These are phyloP conservation scores for Chauna torquata DNA, from an alignment of 2,113 vertebrate genomes.

Conservation along the genomic window DNA sequence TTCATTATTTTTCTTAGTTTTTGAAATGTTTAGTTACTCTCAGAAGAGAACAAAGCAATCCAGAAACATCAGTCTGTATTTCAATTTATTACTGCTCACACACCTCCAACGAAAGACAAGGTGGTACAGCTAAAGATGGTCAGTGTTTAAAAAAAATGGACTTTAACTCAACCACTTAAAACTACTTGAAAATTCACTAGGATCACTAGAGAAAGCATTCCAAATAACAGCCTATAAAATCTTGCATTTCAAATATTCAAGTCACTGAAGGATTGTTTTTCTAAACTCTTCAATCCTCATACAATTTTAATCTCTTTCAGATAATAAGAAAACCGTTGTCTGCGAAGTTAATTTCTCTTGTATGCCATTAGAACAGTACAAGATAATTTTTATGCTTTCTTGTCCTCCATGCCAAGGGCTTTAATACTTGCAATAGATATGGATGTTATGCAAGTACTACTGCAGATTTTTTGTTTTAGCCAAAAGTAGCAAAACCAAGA, in stretches of 20 bases:
- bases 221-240: not conserved
- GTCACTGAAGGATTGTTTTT: not conserved
- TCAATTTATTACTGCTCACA: not conserved
- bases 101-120: not conserved
- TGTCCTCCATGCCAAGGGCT: fast-evolving
- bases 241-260: not conserved
- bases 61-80: not conserved
- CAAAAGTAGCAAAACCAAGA: not conserved
- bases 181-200: not conserved
- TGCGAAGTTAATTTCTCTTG: not conserved
- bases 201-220: not conserved
- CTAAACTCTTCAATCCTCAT: not conserved
- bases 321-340: not conserved
- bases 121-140: not conserved
- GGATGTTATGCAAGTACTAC: not conserved
- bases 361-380: not conserved
- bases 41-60: not conserved
- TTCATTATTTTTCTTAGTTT: not conserved
- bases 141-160: not conserved
- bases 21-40: not conserved
- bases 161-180: not conserved
- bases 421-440: not conserved
- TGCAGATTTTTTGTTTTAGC: not conserved
- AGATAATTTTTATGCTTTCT: not conserved
- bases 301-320: not conserved